These are phyloP conservation scores for Andricus grossulariae DNA, from an alignment of 1,140 invertebrate genomes.

Conservation along the genomic window DNA sequence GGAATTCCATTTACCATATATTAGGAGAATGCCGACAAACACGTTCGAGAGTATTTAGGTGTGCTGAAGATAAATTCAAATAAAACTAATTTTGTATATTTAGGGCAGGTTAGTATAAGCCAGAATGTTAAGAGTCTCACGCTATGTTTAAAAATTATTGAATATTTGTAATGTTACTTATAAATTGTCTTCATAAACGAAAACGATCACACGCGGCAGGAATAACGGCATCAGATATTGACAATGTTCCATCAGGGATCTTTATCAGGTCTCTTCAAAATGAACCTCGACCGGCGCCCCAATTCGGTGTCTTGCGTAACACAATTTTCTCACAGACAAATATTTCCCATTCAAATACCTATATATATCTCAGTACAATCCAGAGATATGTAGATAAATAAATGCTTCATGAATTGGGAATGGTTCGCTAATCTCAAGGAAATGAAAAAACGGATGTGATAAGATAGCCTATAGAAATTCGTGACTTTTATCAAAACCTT, in stretches of 20 bases:
- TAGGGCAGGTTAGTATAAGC: too few relatives aligned
- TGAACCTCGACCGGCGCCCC: conserved; percentile 34
- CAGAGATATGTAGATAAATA: background rate
- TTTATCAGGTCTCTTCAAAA: conserved; percentile 26
- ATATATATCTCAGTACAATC: background rate
- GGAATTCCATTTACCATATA: too few relatives aligned
- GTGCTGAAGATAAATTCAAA: too few relatives aligned
- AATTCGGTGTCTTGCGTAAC: background rate
- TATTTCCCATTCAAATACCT: conserved; percentile 33
- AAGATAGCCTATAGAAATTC: too few relatives aligned
- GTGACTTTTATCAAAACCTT: too few relatives aligned
- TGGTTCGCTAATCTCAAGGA: conserved; percentile 16
- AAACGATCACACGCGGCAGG: background rate
- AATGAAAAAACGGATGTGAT: conserved; percentile 1
- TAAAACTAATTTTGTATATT: too few relatives aligned
- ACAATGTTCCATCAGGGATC: background rate
- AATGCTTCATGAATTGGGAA: background rate
- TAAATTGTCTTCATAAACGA: background rate
- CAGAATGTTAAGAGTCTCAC: too few relatives aligned
- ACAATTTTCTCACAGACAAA: conserved; percentile 34
- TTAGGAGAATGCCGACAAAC: too few relatives aligned
- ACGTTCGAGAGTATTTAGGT: too few relatives aligned
- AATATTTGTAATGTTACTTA: too few relatives aligned
- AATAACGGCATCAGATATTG: background rate
- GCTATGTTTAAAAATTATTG: too few relatives aligned